Base-by-base conservation (phyloP, 2,113 vertebrate genomes). In the Fulmarus glacialis region DNA sequence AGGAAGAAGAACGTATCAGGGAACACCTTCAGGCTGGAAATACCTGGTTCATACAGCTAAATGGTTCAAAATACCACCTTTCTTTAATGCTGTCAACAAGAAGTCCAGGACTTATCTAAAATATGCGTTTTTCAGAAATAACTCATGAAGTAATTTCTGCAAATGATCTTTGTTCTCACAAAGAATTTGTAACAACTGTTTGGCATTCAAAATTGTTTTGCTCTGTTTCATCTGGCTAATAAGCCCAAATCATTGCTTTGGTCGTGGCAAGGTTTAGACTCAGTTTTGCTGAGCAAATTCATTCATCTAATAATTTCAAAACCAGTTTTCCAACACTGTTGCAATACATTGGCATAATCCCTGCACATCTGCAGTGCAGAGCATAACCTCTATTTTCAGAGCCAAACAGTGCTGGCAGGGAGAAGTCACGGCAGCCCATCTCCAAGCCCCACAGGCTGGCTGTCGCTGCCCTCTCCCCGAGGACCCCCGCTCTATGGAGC, bases 391-490 rank as follows among this genome's bases (percentile, higher is more conserved):
- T 8, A 2, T 84, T 64, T 81, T 83, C 56, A 83, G 80, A 83
- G 26, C 32, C 5, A 2, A 78, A 38, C 3, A 22, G 9, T 27
- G 47, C 32, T 67, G 34, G 12, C 1, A 68, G 7, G 5, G 16
- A 81, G n/a, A 80, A 80, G n/a, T 22, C 43, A 64, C 0, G 0
- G 43, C 62, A 85, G 29, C 21, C 68, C 6, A n/a, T 20, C 32
- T 60, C 24, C 40, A 45, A 42, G 26, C 10, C 21, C 26, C 48
- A 21, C 4, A 34, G 43, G n/a, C n/a, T 59, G 27, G 16, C 11
- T 59, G 6, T 45, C 1, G 0, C 78, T 78, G 32, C 4, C 11
- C 7, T 9, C 16, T 17, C 14, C 9, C 4, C 48, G 14, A 12
- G 52, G 19, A 68, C 6, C 32, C 40, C 30, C 5, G 0, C n/a